Evolutionary conservation across 2,888 invertebrate genomes (phyloP), one percentile per base, ranked within the genome.

Genomic region (Pilophorus perplexus): DNA sequence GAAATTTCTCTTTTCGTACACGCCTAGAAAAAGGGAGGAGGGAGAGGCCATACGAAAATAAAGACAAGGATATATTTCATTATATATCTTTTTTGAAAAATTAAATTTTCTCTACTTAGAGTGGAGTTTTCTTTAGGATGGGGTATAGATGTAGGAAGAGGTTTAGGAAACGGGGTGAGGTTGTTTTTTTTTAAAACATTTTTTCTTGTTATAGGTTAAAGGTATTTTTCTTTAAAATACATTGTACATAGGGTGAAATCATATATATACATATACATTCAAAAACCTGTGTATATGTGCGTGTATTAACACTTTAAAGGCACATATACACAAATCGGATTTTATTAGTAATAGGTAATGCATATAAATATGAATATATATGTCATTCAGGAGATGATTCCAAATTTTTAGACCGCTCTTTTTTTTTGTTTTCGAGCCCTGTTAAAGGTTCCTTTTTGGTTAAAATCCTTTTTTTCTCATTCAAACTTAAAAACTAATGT

Each of bases 31-130:
- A 48, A 22, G 67, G 62, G 62, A 67, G n/a, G n/a, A n/a, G n/a
- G n/a, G 64, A 48, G 46, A 33, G 37, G 55, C 38, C 62, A 60
- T 69, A 69, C 66, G 67, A 67, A 69, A 69, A 69, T 69, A 69
- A 66, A 67, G 68, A 64, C 62, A 28, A 27, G 44, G 62, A 55
- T 55, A 23, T 55, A 55, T 54, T 54, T 18, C 18, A 37, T 55
- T 55, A 37, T 38, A 38, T 22, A 54, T 16, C 18, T 16, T 55
- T n/a, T 38, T 38, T 16, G 38, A 38, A 37, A 55, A 55, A 55
- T 38, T 22, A 55, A 38, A 55, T n/a, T n/a, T n/a, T n/a, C 22
- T 33, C 55, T 55, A 55, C 55, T 25, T 25, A 54, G 37, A 37
- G 18, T 23, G 52, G 52, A 52, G 18, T 60, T 62, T 50, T 60